phyloP scores from a whole-genome alignment of 2,797 vertebrate genomes.

The Pseudochirops corinnae region DNA sequence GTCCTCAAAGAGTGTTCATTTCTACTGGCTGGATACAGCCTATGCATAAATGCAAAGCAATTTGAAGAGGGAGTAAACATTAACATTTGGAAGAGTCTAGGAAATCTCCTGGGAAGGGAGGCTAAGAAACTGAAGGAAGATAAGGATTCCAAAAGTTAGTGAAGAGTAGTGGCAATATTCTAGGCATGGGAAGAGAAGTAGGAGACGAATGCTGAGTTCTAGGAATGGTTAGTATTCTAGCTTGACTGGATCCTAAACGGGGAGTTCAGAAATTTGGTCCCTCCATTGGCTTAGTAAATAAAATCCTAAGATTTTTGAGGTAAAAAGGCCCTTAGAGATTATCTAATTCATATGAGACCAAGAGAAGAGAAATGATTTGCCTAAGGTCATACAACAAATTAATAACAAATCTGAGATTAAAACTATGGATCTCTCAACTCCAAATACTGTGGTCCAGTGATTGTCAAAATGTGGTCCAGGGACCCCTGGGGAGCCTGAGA shows the following conservation, averaged over 20 bases:
- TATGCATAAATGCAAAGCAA: not conserved
- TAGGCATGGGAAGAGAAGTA: not conserved
- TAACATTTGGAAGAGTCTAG: not conserved
- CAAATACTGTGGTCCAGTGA: not conserved
- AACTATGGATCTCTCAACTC: not conserved
- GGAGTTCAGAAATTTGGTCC: not conserved
- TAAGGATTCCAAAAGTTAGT: not conserved
- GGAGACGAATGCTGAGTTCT: not conserved
- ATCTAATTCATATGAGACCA: not conserved
- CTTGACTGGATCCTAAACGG: not conserved
- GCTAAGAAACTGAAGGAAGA: not conserved
- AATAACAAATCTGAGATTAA: not conserved
- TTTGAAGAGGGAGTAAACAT: not conserved
- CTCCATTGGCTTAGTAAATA: not conserved
- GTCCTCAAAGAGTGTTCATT: not conserved
- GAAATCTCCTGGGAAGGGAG: not conserved
- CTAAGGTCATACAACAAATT: not conserved
- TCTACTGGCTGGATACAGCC: not conserved
- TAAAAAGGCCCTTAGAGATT: not conserved
- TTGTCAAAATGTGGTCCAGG: not conserved
- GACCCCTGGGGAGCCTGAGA: not conserved
- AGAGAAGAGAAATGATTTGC: not conserved
- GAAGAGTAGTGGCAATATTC: not conserved
- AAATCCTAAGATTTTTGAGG: not conserved
- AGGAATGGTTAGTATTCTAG: not conserved